phyloP scores from a whole-genome alignment of 2,888 invertebrate genomes.

The Lithodes maja region DNA sequence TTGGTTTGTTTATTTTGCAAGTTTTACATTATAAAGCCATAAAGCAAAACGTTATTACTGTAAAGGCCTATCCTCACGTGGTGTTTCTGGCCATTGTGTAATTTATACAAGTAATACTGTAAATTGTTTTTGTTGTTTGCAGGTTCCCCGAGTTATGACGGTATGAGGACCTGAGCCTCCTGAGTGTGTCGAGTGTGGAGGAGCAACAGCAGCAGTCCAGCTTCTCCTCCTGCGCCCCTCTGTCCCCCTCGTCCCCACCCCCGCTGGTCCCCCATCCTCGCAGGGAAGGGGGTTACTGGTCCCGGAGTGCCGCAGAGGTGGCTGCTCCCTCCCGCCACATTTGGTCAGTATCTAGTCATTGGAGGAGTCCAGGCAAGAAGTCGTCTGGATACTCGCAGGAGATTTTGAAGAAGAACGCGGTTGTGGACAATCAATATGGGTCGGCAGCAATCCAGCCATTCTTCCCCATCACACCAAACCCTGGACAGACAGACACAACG shows the following conservation, averaged over 20 bases:
- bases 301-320: too few relatives aligned
- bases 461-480: conserved; percentile 17
- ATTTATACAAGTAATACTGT: too few relatives aligned
- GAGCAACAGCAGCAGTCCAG: conserved; percentile 29
- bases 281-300: too few relatives aligned
- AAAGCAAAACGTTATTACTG: too few relatives aligned
- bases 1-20: too few relatives aligned
- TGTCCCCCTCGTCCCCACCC: conserved; percentile 47
- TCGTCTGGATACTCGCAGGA: conserved; percentile 30
- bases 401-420: neutral
- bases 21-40: too few relatives aligned
- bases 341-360: conserved; percentile 11
- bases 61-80: neutral
- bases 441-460: neutral
- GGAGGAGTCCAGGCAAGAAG: conserved; percentile 20
- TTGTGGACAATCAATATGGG: neutral
- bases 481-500: neutral
- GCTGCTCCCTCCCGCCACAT: neutral
- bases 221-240: conserved; percentile 4
- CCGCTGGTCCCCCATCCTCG: conserved; percentile 8
- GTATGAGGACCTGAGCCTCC: conserved; percentile 62
- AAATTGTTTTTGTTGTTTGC: neutral
- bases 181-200: conserved; percentile 59
- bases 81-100: neutral
- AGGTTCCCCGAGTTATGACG: conserved; percentile 68